Percentiles rank a stretch among this genome's conserved stretches.
Conservation (phyloP, 2,888 invertebrate species). For the Ectemnius lituratus region DNA sequence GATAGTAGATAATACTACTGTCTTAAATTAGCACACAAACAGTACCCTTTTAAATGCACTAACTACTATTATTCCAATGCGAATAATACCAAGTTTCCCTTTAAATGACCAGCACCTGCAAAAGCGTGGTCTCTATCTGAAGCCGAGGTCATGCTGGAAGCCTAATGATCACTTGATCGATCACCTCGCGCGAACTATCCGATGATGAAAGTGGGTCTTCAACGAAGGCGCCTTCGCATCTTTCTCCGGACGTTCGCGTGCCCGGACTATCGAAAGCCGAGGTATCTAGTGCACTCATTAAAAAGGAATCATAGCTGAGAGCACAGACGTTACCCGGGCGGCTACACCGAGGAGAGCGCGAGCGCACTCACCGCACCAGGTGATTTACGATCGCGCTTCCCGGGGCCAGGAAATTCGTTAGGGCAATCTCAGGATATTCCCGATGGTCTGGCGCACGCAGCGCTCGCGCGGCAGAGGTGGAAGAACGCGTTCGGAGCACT, state of each 20-base stretch:
- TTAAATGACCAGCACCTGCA: too few relatives aligned
- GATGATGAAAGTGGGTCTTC: conserved; percentile 53
- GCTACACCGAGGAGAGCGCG: conserved; percentile 32
- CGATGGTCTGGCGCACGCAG: conserved; percentile 73
- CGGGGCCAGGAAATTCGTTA: conserved; percentile 73
- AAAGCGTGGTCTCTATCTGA: not conserved
- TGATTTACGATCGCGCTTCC: conserved; percentile 72
- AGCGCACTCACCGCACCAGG: conserved; percentile 46
- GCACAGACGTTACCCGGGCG: conserved; percentile 48
- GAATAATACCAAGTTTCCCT: too few relatives aligned
- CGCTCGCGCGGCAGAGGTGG: conserved; percentile 38
- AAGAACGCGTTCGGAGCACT: conserved; percentile 4
- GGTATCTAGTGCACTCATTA: conserved; percentile 43
- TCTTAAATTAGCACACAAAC: too few relatives aligned
- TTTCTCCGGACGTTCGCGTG: conserved; percentile 23
- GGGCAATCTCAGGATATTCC: conserved; percentile 69
- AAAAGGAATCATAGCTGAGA: conserved; percentile 51
- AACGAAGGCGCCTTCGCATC: conserved; percentile 31
- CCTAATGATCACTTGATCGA: conserved; percentile 49
- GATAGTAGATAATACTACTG: too few relatives aligned
- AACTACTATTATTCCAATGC: too few relatives aligned
- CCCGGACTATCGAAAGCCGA: conserved; percentile 48
- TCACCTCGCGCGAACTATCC: conserved; percentile 49
- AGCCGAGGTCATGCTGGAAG: not conserved
- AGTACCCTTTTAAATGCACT: too few relatives aligned